phyloP scores from a whole-genome alignment of 2,113 vertebrate genomes.

The Eira barbara region DNA sequence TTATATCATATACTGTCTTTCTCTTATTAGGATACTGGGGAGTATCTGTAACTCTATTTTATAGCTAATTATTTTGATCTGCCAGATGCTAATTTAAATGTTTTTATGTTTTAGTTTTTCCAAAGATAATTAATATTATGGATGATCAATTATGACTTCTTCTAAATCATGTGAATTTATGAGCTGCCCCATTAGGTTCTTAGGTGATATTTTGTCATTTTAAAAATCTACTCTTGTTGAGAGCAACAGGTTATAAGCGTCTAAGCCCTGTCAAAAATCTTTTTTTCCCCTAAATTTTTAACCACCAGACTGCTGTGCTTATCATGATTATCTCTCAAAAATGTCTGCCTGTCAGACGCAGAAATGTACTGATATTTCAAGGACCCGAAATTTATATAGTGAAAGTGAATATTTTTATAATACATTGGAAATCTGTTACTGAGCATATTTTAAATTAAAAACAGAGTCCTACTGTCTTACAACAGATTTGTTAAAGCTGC shows the following conservation, averaged over 20 bases:
- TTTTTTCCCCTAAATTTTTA: not conserved
- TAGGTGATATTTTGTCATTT: not conserved
- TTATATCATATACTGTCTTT: not conserved
- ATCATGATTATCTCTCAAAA: conserved; percentile 10
- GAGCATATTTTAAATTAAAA: not conserved
- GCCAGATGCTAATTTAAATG: not conserved
- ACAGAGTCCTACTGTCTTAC: not conserved
- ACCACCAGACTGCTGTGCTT: not conserved
- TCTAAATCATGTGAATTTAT: not conserved
- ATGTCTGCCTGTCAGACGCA: not conserved
- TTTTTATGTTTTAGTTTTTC: not conserved
- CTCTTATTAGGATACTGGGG: not conserved
- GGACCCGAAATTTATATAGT: not conserved
- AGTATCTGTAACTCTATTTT: not conserved
- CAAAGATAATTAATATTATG: not conserved
- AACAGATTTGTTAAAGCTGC: not conserved
- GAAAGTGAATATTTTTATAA: not conserved
- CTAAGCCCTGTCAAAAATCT: not conserved
- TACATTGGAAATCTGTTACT: not conserved
- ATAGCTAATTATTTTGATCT: not conserved
- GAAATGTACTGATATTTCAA: not conserved
- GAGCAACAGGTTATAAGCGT: not conserved
- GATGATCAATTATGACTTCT: not conserved
- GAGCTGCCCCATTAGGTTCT: not conserved
- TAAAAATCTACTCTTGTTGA: not conserved